These are phyloP conservation scores for Perdita meconis DNA, from an alignment of 2,888 invertebrate genomes.

Conservation along the genomic window DNA sequence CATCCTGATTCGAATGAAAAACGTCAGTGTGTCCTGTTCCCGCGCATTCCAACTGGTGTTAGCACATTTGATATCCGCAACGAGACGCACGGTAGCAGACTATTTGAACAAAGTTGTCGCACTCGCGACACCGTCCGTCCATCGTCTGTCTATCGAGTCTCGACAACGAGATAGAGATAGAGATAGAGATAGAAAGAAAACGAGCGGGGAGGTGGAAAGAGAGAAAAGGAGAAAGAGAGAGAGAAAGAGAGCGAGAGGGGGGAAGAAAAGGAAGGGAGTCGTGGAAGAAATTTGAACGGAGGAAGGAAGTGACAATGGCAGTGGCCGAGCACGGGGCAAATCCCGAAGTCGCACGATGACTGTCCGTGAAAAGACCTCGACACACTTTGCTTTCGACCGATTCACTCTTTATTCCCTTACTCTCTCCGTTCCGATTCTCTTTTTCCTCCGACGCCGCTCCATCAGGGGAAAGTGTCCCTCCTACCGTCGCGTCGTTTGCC, in stretches of 20 bases:
- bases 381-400: conserved; percentile 79
- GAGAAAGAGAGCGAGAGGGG: conserved; percentile 21
- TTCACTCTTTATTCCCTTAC: conserved; percentile 58
- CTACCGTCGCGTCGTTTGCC: conserved; percentile 32
- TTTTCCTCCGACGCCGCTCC: conserved; percentile 60
- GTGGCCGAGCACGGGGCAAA: conserved; percentile 63
- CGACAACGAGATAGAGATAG: conserved; percentile 16
- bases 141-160: conserved; percentile 56
- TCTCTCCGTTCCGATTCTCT: conserved; percentile 62
- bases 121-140: conserved; percentile 54
- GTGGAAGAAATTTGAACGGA: conserved; percentile 23
- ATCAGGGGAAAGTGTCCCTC: conserved; percentile 82
- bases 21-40: conserved; percentile 53
- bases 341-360: conserved; percentile 75
- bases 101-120: conserved; percentile 59
- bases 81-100: conserved; percentile 50
- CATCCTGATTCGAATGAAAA: conserved; percentile 66
- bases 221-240: not conserved
- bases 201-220: not conserved
- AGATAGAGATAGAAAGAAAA: conserved; percentile 3
- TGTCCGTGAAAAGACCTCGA: conserved; percentile 84
- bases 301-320: conserved; percentile 51
- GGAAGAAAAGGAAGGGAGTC: conserved; percentile 9
- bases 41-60: conserved; percentile 64
- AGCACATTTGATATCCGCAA: conserved; percentile 49